A percentile compares a stretch with the other conserved stretches of the same genome.
These are phyloP conservation scores for Megaceryle maxima DNA, from an alignment of 2,113 vertebrate species.

Conservation along the genomic window DNA sequence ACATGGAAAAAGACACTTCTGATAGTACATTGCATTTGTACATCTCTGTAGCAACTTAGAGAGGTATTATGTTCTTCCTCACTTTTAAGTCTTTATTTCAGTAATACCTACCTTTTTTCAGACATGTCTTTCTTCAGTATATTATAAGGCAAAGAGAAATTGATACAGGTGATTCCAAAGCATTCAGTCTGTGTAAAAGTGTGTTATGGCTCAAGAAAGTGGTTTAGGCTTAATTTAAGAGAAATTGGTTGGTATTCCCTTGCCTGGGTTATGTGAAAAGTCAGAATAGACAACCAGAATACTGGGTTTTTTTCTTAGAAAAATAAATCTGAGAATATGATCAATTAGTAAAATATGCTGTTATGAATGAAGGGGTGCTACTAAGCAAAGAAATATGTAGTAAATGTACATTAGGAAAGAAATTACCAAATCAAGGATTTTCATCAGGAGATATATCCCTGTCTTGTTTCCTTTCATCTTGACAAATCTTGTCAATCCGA, in stretches of 20 bases:
- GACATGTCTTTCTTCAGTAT: background rate
- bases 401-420: background rate
- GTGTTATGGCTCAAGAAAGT: background rate
- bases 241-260: background rate
- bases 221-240: background rate
- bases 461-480: background rate
- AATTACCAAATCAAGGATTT: background rate
- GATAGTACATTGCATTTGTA: background rate
- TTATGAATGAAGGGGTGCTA: background rate
- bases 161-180: background rate
- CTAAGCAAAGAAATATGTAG: background rate
- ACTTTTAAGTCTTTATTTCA: background rate
- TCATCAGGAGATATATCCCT: background rate
- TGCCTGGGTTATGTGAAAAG: background rate
- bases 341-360: background rate
- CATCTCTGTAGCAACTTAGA: background rate
- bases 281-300: background rate
- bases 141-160: background rate
- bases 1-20: background rate
- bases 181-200: background rate
- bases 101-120: background rate
- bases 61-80: background rate
- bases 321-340: background rate
- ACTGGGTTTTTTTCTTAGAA: background rate
- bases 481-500: constrained; percentile 11